Base-by-base conservation (phyloP, 2,797 vertebrate genomes). In the Sebastes wilsoni region DNA sequence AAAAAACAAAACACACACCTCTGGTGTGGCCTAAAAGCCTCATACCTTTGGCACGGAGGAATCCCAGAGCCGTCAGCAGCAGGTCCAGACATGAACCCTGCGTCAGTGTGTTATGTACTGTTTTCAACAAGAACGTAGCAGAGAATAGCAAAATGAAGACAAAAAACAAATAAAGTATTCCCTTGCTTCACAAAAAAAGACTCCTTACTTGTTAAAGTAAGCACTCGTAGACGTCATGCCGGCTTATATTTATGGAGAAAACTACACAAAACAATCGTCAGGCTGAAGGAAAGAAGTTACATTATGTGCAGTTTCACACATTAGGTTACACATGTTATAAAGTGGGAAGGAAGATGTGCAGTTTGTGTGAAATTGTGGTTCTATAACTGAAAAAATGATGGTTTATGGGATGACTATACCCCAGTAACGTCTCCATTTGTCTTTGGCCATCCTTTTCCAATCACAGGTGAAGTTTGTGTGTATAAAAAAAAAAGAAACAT, bases 11-110 rank as follows among this genome's bases (percentile, higher is more conserved):
- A 1, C 9, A 14, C 66, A n/a, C 38, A 38, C 34, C 9, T 38
- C 22, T 65, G 9, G 25, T 25, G 34, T 72, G 32, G 72, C n/a
- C 56, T 4, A 58, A 56, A 60, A 61, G 61, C 66, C 49, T 32
- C 82, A 78, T 82, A 90, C 66, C 72, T 82, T 25, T 36, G 55
- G 38, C 27, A 7, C 64, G 10, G 66, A 91, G 75, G 85, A 92
- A 87, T 91, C 86, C 78, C 72, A 69, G 54, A 75, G 69, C 34
- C 13, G 22, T 67, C 80, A 55, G 67, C 66, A 11, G 82, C 94
- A 92, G 67, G 93, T 90, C 77, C 66, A 38, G 83, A 87, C 94
- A 81, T 14, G 93, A 93, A 75, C 42, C 8, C 58, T 25, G 72
- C 11, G 20, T 85, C 81, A 66, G 6, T 10, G 22, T 59, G 69